A percentile compares a stretch with the other conserved stretches of the same genome.
These are phyloP conservation scores for Trissolcus japonicus DNA, from an alignment of 2,888 invertebrate species.

Conservation along the genomic window DNA sequence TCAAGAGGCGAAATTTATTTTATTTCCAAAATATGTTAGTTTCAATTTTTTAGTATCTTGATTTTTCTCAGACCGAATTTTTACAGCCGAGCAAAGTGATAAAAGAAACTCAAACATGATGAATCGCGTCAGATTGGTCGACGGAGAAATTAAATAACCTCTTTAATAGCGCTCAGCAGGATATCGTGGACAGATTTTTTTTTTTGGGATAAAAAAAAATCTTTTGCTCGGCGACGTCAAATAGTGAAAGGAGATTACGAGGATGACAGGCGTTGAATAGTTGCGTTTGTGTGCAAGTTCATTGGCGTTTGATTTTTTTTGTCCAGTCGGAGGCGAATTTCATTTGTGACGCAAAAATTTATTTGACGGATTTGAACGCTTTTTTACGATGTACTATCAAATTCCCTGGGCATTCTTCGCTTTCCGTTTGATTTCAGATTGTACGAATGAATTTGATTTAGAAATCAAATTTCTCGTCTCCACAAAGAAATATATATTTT, in stretches of 20 bases:
- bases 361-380: constrained; percentile 9
- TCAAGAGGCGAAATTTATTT: background rate
- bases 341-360: constrained; percentile 9
- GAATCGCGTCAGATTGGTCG: constrained; percentile 14
- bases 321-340: background rate
- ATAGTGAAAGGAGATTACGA: constrained; percentile 10
- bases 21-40: background rate
- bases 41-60: too few species aligned
- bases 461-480: background rate
- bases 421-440: too few species aligned
- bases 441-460: background rate
- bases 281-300: constrained; percentile 11
- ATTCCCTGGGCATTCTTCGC: too few species aligned
- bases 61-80: too few species aligned
- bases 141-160: background rate
- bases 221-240: background rate
- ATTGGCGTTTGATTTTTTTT: constrained; percentile 2
- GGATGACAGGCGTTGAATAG: constrained; percentile 12
- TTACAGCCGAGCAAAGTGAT: constrained; percentile 9
- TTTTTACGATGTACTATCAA: constrained; percentile 2
- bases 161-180: constrained; percentile 19
- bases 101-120: constrained; percentile 19
- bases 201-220: background rate
- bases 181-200: constrained; percentile 6
- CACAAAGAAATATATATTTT: background rate